Base-by-base conservation (phyloP, 2,113 vertebrate species). In the Lutjanus erythropterus region DNA sequence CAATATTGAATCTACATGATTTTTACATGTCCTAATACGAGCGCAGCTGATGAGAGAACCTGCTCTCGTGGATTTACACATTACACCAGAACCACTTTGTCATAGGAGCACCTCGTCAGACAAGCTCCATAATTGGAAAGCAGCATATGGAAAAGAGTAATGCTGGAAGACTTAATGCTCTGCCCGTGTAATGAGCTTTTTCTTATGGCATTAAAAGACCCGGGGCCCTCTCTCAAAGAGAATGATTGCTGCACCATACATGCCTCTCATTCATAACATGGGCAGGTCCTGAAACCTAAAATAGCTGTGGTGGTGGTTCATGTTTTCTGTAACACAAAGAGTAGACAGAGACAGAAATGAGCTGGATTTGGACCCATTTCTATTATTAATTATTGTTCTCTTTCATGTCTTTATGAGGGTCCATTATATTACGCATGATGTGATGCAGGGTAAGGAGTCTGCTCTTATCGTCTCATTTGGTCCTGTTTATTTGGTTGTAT, bases 221-320 rank as follows among this genome's bases (percentile, higher is more conserved):
- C 80, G 47, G 64, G 47, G n/a, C n/a, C 78, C 46, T 41, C 44
- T 78, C 64, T 49, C 60, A 72, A 23, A 77, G 64, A 72, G 79
- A 77, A 78, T 91, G 81, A 92, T 91, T 86, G 81, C 93, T 87
- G 86, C 91, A 86, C 86, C 83, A 88, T 88, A 70, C 85, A 91
- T 86, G 71, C 71, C 39, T 89, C 75, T 86, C 81, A 84, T 84
- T 88, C 83, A 87, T 81, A 71, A 86, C 86, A 87, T 80, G 83
- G 65, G 75, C 86, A 87, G 82, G 86, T 86, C 86, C 77, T 77
- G 71, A 60, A 70, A 78, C 35, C 46, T 66, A 65, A 87, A 93
- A 91, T 86, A 83, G 84, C 81, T 73, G 71, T 49, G 83, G 80
- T 49, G 83, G 80, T 72, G 75, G 86, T 84, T 83, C 73, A 78